Percentiles rank a stretch among this genome's conserved stretches.
Conservation (phyloP, 2,113 vertebrate genomes). For the Malurus alboscapulatus region DNA sequence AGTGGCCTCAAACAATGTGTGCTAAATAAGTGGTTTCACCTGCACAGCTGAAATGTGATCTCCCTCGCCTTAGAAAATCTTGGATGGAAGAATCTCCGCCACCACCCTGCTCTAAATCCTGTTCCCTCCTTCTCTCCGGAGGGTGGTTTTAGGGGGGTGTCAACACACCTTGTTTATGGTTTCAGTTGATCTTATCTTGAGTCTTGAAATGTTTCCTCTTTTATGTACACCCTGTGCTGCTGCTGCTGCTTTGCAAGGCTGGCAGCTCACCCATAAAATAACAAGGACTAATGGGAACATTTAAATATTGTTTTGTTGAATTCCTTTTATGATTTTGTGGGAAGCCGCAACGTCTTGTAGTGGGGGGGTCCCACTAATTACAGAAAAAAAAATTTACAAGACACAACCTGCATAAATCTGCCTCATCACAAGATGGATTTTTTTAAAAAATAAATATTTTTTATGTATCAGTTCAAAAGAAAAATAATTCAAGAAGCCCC, state of each 20-base stretch:
- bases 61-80: not conserved
- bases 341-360: not conserved
- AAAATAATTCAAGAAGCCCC: not conserved
- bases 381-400: not conserved
- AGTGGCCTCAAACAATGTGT: not conserved
- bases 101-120: not conserved
- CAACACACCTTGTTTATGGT: slow-evolving; percentile 14
- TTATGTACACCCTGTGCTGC: not conserved
- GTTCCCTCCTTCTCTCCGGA: not conserved
- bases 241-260: not conserved
- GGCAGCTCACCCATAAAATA: not conserved
- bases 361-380: not conserved
- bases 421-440: not conserved
- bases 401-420: not conserved
- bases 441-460: not conserved
- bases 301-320: not conserved
- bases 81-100: not conserved
- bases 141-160: not conserved
- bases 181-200: slow-evolving; percentile 25
- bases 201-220: not conserved
- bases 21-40: not conserved
- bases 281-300: not conserved
- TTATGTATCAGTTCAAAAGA: not conserved
- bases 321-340: not conserved
- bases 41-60: slow-evolving; percentile 24